Base-by-base conservation (phyloP, 35 echinoderm and acorn worm species). In the Strongylocentrotus purpuratus region DNA sequence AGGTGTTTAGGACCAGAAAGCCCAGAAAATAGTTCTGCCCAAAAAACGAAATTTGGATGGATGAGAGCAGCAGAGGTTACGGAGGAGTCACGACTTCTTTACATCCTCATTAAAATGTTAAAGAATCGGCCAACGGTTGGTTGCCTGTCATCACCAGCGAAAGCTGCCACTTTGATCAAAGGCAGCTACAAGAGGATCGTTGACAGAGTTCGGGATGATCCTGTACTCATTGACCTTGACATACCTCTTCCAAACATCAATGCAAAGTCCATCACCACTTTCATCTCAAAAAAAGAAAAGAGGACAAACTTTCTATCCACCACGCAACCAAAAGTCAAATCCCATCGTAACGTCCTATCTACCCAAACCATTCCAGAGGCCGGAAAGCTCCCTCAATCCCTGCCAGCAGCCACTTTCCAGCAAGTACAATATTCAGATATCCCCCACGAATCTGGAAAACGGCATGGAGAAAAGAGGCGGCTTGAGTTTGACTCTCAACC, bases 211-310 rank as follows among this genome's bases (percentile, higher is more conserved):
- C 2, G 86, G n/a, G 96, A 96, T 90, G 93, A 96, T 46, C 93
- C 47, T 32, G 33, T 94, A 2, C 41, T 96, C 13, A 90, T 50
- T 89, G 85, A 2, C 3, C 7, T 96, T 33, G 46, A 90, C 31
- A 88, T 96, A n/a, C 92, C 96, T 9, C 94, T 96, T 45, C 96
- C 86, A 17, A 96, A 94, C 55, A 96, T 96, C 12, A 96, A 94
- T 85, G 94, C 96, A 7, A 96, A 94, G 45, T 96, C 96, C 0
- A 94, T 96, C 48, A 96, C 95, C 86, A 47, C 86, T 7, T 96
- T 96, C 31, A 32, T 96, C 32, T 48, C 35, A 5, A 95, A 55
- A 33, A 41, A 96, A 71, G 95, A 96, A 1, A 96, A 96, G 31
- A 86, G 85, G 31, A 20, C 96, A 61, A 96, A 96, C 88, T 71